Base-by-base conservation (phyloP, 2,888 invertebrate genomes). In the Drepanosiphum platanoidis region DNA sequence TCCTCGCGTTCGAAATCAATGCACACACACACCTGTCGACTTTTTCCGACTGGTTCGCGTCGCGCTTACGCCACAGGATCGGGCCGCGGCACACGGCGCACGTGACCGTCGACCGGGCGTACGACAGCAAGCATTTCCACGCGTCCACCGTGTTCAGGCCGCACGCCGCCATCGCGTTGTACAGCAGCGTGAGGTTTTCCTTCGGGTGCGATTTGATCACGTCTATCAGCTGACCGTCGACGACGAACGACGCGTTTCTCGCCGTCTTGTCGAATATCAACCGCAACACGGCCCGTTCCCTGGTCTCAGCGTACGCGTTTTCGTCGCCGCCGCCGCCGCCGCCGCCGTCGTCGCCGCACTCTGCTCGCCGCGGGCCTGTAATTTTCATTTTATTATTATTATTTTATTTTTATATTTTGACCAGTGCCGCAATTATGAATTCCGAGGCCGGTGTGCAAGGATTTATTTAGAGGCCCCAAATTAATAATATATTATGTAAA, bases 161-260 rank as follows among this genome's bases (percentile, higher is more conserved):
- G 66, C 27, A 84, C 27, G 75, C 75, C 1, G 84, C 75, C 84
- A 84, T 75, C 3, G 36, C 66, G 39, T 84, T 84, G 30, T 75
- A 84, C 13, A 84, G n/a, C 1, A 84, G 9, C 13, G 39, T 52
- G 15, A 84, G 84, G 22, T 34, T 39, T n/a, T 70, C 36, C n/a
- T 84, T 52, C 0, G 36, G 36, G n/a, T 58, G 75, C 4, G 77
- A 22, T 68, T 70, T 68, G 7, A 68, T n/a, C 5, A 83, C 70
- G 27, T 77, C 84, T 2, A 77, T 52, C 22, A 84, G 68, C 58
- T 68, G 66, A 1, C 32, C 9, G 39, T 84, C 84, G 5, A 84
- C 42, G 58, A 84, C 30, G 7, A 68, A 84, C 5, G 68, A 36
- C 15, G 36, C 36, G n/a, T 84, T 84, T 52, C 58, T 58, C 8